Evolutionary conservation across 2,113 vertebrate genomes (phyloP), one percentile per base, ranked within the genome.

Genomic region (Trochalopteron elliotii): DNA sequence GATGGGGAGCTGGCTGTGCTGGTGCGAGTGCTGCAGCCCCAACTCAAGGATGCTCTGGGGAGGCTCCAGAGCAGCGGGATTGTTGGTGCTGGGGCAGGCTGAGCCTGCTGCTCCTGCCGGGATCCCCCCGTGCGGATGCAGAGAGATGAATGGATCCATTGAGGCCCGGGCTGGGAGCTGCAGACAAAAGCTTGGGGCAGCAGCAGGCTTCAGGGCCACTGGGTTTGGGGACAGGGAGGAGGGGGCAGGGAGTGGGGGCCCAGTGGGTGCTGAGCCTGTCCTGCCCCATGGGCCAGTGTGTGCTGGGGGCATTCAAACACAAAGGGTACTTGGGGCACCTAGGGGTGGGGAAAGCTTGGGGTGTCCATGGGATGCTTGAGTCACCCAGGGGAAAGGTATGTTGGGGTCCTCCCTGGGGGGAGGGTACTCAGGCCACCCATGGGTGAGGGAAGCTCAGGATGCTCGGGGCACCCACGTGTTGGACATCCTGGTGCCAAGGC

Each of bases 101-200:
- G 59, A 53, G 82, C 86, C 95, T 76, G 94, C 92, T 96, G 85
- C 79, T 92, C 96, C 94, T 49, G 72, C 96, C 83, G 71, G 96
- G 97, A 95, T 96, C 92, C 93, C 93, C 91, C 93, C 56, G 28
- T 80, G 56, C 14, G 77, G 91, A 79, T 94, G 96, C 97, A 37
- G n/a, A 86, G 93, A 64, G 80, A 93, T 98, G 98, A 98, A 98
- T 97, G 97, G 96, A 91, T 74, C 92, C 96, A 97, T 98, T 98
- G 93, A 98, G 89, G 97, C 97, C 78, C 91, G 96, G 95, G 94
- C 97, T 78, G 89, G 91, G 97, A 97, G 97, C 97, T 81, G 87
- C 86, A 77, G 52, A 89, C 97, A 98, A 98, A 97, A 97, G 97
- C 96, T 87, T 68, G 12, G 95, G 97, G 96, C 95, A 94, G 96